Evolutionary conservation across 1,140 invertebrate species (phyloP).

Genomic region (Mizuhopecten yessoensis): DNA sequence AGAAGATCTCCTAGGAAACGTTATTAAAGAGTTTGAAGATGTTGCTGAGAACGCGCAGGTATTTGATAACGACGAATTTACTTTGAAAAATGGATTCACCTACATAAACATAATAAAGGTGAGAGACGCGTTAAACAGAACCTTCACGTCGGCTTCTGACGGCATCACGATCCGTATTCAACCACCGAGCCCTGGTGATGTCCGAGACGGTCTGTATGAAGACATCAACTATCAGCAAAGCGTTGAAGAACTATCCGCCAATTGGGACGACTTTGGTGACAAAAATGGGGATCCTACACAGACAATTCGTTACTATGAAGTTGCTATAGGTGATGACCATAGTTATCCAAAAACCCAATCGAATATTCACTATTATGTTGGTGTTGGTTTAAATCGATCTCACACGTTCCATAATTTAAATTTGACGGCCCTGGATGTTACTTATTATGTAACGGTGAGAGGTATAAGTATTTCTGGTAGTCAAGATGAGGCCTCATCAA

Average conservation of each 20-base stretch:
- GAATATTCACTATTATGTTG: slow-evolving; percentile 65
- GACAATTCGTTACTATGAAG: slow-evolving; percentile 67
- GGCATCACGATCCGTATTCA: slow-evolving; percentile 66
- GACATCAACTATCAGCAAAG: slow-evolving; percentile 67
- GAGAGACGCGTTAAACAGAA: slow-evolving; percentile 67
- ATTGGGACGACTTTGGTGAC: slow-evolving; percentile 68
- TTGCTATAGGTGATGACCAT: slow-evolving; percentile 66
- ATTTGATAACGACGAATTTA: slow-evolving; percentile 66
- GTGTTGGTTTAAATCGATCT: slow-evolving; percentile 64
- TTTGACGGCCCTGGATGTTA: slow-evolving; percentile 64
- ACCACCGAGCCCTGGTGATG: slow-evolving; percentile 60
- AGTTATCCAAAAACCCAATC: slow-evolving; percentile 48
- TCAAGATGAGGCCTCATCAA: slow-evolving; percentile 63
- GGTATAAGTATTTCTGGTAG: slow-evolving; percentile 67
- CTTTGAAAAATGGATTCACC: slow-evolving; percentile 60
- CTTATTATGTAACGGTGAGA: slow-evolving; percentile 70
- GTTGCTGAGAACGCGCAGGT: slow-evolving; percentile 40
- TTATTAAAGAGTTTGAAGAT: slow-evolving; percentile 54
- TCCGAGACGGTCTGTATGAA: slow-evolving; percentile 64
- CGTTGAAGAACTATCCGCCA: slow-evolving; percentile 60
- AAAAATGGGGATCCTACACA: slow-evolving; percentile 61
- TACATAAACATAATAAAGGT: slow-evolving; percentile 63
- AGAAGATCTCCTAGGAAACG: slow-evolving; percentile 54
- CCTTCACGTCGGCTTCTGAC: slow-evolving; percentile 59
- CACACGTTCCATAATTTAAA: slow-evolving; percentile 64